Conservation (phyloP, 2,113 vertebrate species). For the Dasyornis broadbenti region DNA sequence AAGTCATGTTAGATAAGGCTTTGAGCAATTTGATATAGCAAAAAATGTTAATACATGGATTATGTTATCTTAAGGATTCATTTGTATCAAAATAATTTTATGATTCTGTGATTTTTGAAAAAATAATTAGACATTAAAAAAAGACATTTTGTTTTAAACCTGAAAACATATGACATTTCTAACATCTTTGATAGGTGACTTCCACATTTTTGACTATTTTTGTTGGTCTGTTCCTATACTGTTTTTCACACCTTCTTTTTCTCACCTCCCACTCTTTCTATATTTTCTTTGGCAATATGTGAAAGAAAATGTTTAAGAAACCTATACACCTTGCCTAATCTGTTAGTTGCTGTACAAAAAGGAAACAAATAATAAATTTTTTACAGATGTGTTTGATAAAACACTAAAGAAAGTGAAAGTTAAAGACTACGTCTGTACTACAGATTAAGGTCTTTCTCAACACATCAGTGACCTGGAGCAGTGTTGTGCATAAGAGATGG, state of each 20-base stretch:
- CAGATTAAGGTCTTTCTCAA: neutral
- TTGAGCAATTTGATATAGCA: neutral
- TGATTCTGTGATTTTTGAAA: neutral
- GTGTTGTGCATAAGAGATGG: neutral
- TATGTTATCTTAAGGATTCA: neutral
- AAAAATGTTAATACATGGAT: neutral
- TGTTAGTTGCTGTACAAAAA: neutral
- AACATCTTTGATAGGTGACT: neutral
- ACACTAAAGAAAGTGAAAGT: neutral
- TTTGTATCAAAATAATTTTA: neutral
- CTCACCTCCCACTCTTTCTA: neutral
- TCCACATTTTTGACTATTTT: neutral
- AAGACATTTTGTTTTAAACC: neutral
- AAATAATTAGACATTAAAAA: neutral
- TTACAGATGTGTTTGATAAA: neutral
- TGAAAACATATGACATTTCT: neutral
- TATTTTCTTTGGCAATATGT: neutral
- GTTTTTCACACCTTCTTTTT: neutral
- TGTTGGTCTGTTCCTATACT: neutral
- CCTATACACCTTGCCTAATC: neutral
- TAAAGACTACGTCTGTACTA: neutral
- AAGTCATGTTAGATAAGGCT: neutral
- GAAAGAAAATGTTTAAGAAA: neutral
- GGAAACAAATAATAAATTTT: neutral
- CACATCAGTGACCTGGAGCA: neutral